phyloP scores from a whole-genome alignment of 2,797 vertebrate species.

The Dermochelys coriacea region DNA sequence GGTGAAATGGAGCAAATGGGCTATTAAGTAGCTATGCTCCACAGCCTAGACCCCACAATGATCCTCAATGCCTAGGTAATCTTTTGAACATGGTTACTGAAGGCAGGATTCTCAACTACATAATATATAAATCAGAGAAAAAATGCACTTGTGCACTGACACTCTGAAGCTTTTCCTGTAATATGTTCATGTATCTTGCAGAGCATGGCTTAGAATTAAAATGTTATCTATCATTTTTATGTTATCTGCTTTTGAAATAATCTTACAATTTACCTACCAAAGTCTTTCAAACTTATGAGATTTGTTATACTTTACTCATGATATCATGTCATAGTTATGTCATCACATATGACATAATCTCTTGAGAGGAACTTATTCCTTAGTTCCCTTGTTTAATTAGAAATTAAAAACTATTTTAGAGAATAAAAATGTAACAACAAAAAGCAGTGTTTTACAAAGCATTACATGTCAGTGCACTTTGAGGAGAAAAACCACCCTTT shows the following conservation, averaged over 20 bases:
- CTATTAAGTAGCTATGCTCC: constrained; percentile 49
- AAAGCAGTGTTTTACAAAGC: constrained; percentile 4
- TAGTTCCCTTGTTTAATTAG: constrained; percentile 50
- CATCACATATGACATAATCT: constrained; percentile 21
- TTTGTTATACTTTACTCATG: constrained; percentile 24
- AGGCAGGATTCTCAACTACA: constrained; percentile 18
- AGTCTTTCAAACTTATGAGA: neutral
- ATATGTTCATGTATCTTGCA: neutral
- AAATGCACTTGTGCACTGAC: neutral
- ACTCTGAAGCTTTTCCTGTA: neutral
- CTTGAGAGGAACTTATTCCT: constrained; percentile 36
- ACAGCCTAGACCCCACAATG: accelerated
- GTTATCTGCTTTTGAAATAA: neutral
- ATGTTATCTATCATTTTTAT: neutral
- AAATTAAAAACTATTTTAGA: constrained; percentile 12
- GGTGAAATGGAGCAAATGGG: constrained; percentile 23
- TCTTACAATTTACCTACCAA: neutral
- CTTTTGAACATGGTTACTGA: constrained; percentile 40
- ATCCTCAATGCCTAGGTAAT: neutral
- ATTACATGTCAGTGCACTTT: neutral
- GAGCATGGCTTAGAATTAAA: too few species aligned
- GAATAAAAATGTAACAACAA: constrained; percentile 5
- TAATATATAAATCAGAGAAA: neutral
- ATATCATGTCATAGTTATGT: constrained; percentile 24
- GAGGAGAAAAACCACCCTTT: constrained; percentile 36